Conservation (phyloP, 2,888 invertebrate genomes). For the Volucella inflata region DNA sequence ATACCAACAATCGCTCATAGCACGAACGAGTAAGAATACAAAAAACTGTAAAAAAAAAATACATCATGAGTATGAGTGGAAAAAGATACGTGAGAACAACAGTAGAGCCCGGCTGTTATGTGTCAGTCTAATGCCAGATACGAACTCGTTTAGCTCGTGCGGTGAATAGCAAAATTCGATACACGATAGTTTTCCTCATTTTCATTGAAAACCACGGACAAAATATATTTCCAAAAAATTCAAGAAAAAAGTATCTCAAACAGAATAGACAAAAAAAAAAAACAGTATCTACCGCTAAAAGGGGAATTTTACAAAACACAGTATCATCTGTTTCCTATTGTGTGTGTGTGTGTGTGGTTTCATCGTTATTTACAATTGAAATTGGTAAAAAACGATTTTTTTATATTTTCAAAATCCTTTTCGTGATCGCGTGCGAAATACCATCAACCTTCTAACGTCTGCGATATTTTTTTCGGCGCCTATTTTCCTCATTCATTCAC, state of each 20-base stretch:
- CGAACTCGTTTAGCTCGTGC: slow-evolving; percentile 82
- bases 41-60: background rate
- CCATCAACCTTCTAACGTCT: slow-evolving; percentile 30
- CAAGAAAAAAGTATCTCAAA: slow-evolving; percentile 1
- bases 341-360: slow-evolving; percentile 21
- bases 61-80: slow-evolving; percentile 61
- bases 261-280: slow-evolving; percentile 7
- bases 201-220: slow-evolving; percentile 59
- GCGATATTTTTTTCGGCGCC: slow-evolving; percentile 51
- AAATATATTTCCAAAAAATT: slow-evolving; percentile 29
- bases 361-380: slow-evolving; percentile 39
- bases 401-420: slow-evolving; percentile 14
- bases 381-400: background rate
- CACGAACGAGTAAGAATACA: background rate
- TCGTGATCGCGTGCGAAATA: slow-evolving; percentile 63
- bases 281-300: slow-evolving; percentile 25
- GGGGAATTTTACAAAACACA: slow-evolving; percentile 15
- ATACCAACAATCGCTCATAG: slow-evolving; percentile 34
- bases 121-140: slow-evolving; percentile 83
- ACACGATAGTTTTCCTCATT: slow-evolving; percentile 59
- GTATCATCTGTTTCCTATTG: slow-evolving; percentile 61
- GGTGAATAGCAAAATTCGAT: slow-evolving; percentile 78
- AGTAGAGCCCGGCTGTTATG: slow-evolving; percentile 76
- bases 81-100: slow-evolving; percentile 61
- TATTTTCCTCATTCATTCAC: slow-evolving; percentile 44